Evolutionary conservation across 2,888 invertebrate species (phyloP), one percentile per base, ranked within the genome.

Genomic region (Amphiduros pacificus): DNA sequence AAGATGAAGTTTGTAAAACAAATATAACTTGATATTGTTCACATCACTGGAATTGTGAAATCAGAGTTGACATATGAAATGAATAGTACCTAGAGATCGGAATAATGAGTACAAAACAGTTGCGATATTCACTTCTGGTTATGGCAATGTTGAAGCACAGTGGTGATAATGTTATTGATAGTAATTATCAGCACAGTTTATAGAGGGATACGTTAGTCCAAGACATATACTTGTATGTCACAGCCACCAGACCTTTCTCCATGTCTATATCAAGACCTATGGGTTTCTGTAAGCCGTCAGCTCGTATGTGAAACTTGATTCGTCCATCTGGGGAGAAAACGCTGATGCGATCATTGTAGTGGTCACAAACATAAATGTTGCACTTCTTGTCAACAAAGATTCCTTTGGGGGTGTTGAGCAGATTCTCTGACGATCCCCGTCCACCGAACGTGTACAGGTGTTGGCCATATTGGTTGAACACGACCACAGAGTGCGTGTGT

Each of bases 281-380:
- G 22, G 44, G 44, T 5, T 22, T 22, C 22, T 44, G n/a, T n/a
- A 44, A 22, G n/a, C n/a, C 22, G 6, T 44, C 44, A 17, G n/a
- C 20, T 20, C 20, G n/a, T 17, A 58, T 22, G 27, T 50, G 51
- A 48, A 49, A 50, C 32, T 58, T 48, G 24, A 58, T 14, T 22
- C 26, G 17, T 5, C 58, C 58, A 22, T 58, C 58, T 1, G 58
- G 32, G 4, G 32, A 28, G 31, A 22, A 58, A 24, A 58, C 58
- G 6, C 24, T 27, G 6, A 58, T 24, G 6, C 58, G n/a, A 48
- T 58, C 50, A 24, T 58, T 58, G 44, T 24, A 24, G 27, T 51
- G 11, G 27, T 58, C 58, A 1, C 50, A 32, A 14, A 58, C 26
- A 27, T 58, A 58, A 17, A 58, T 24, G 26, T 58, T 58, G 22